Conservation (phyloP, 2,797 vertebrate genomes). For the Syngnathus acus region DNA sequence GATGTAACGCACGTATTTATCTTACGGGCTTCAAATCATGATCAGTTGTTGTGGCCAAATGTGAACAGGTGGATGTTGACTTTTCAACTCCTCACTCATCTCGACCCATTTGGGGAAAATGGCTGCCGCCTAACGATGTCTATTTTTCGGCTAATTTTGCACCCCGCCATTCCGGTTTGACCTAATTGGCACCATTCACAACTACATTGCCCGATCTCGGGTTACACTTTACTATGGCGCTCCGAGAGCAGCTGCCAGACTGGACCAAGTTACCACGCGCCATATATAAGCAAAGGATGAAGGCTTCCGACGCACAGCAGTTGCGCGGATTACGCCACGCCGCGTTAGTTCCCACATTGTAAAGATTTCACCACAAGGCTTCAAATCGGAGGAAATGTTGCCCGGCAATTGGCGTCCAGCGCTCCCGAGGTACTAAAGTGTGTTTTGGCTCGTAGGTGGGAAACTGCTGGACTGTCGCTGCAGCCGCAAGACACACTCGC, state of each 20-base stretch:
- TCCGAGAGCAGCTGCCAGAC: constrained; percentile 32
- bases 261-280: constrained; percentile 31
- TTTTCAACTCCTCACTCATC: constrained; percentile 42
- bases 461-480: constrained; percentile 35
- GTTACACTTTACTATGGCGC: constrained; percentile 13
- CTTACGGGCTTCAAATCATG: too few relatives aligned
- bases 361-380: constrained; percentile 65
- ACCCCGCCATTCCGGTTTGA: background rate
- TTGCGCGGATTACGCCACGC: constrained; percentile 60
- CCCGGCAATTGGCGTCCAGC: constrained; percentile 60
- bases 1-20: too few relatives aligned
- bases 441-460: constrained; percentile 43
- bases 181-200: constrained; percentile 4
- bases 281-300: constrained; percentile 16
- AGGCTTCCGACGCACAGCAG: constrained; percentile 49
- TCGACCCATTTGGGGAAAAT: constrained; percentile 6
- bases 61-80: too few relatives aligned
- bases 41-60: too few relatives aligned
- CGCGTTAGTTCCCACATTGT: constrained; percentile 61
- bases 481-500: constrained; percentile 39
- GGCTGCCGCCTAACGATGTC: constrained; percentile 23
- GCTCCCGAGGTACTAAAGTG: constrained; percentile 43
- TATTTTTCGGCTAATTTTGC: constrained; percentile 8
- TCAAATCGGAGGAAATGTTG: constrained; percentile 54
- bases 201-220: background rate